Conservation (phyloP, 2,113 vertebrate genomes). For the Phaethon lepturus region DNA sequence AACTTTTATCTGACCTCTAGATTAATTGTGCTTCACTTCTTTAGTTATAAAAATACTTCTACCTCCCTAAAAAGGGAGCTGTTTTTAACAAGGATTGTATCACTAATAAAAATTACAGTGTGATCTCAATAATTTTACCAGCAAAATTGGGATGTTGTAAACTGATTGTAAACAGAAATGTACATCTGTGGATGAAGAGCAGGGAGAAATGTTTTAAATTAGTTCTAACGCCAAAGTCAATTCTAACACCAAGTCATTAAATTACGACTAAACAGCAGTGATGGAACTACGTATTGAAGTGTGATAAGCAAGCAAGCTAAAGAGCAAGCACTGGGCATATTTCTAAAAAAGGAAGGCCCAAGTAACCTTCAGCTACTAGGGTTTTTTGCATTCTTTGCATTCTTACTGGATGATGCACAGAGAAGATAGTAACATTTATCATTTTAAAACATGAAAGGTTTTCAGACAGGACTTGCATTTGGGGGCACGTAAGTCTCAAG, state of each 20-base stretch:
- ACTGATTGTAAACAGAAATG: not conserved
- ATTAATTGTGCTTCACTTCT: not conserved
- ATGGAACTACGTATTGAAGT: not conserved
- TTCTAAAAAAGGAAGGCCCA: not conserved
- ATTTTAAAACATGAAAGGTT: conserved; percentile 51
- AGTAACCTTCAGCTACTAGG: not conserved
- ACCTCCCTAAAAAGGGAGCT: not conserved
- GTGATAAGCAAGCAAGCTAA: not conserved
- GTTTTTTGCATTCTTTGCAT: conserved; percentile 17
- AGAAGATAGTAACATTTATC: conserved; percentile 35
- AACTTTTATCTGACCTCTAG: not conserved
- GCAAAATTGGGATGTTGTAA: not conserved
- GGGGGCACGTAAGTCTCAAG: conserved; percentile 14
- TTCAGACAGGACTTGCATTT: conserved; percentile 21
- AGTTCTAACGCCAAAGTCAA: not conserved
- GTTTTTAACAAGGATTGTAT: not conserved
- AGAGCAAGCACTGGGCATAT: not conserved
- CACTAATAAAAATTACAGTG: not conserved
- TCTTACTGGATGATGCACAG: conserved; percentile 27
- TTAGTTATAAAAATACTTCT: not conserved
- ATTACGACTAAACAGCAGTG: not conserved
- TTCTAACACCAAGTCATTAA: not conserved
- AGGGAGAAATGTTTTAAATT: not conserved
- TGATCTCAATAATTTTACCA: not conserved
- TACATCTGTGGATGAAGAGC: not conserved